A percentile compares a stretch with the other conserved stretches of the same genome.
phyloP scores from a whole-genome alignment of 1,140 invertebrate genomes.

The Drosophila littoralis region DNA sequence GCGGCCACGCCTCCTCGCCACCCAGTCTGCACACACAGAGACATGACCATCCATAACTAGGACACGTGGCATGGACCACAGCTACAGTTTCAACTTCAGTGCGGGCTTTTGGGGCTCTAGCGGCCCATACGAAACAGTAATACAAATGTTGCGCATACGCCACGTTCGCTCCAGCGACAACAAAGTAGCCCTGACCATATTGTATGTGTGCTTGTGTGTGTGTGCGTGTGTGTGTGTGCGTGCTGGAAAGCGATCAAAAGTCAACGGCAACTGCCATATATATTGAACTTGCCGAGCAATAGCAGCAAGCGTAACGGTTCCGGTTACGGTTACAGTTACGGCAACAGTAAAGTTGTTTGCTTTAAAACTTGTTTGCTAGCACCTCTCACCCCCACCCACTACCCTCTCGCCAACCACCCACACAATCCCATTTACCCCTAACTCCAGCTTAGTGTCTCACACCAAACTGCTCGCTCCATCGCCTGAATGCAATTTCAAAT shows the following conservation, averaged over 20 bases:
- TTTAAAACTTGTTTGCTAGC: slow-evolving; percentile 52
- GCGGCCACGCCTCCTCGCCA: not conserved
- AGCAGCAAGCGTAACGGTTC: slow-evolving; percentile 51
- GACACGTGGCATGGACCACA: slow-evolving; percentile 50
- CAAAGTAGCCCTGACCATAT: slow-evolving; percentile 38
- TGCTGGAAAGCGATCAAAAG: slow-evolving; percentile 68
- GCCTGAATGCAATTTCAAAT: slow-evolving; percentile 46
- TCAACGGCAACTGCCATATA: slow-evolving; percentile 71
- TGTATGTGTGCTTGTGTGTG: not conserved
- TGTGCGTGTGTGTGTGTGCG: slow-evolving; percentile 23
- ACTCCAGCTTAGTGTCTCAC: not conserved
- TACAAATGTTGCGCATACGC: slow-evolving; percentile 81
- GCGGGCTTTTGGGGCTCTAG: slow-evolving; percentile 19
- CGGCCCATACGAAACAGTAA: slow-evolving; percentile 68
- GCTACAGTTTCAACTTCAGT: slow-evolving; percentile 21
- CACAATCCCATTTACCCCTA: not conserved
- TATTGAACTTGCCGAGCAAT: slow-evolving; percentile 57
- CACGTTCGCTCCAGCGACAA: slow-evolving; percentile 53
- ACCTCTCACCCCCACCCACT: not conserved
- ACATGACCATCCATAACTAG: slow-evolving; percentile 23
- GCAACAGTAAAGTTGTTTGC: slow-evolving; percentile 57
- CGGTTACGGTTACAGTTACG: slow-evolving; percentile 55
- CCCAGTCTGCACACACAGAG: slow-evolving; percentile 1
- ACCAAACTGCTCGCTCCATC: not conserved
- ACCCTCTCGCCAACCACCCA: not conserved